phyloP scores from a whole-genome alignment of 2,797 vertebrate species.

The Zalophus californianus region DNA sequence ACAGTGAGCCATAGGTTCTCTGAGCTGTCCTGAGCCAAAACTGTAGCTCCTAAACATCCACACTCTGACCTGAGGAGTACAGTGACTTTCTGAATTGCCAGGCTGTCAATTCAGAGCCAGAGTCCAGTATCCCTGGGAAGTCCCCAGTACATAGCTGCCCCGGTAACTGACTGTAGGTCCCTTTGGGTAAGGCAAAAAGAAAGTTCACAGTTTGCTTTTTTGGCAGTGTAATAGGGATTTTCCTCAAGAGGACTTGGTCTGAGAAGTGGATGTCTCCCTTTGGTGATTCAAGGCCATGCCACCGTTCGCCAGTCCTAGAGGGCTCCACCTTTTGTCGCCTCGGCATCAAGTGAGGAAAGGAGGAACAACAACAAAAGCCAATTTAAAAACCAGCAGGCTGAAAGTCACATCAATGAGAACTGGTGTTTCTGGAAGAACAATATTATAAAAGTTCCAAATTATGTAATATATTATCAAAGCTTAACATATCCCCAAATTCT shows the following conservation, averaged over 20 bases:
- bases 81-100: background rate
- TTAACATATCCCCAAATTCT: background rate
- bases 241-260: background rate
- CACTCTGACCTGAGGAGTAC: background rate
- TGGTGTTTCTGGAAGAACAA: background rate
- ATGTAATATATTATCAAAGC: background rate
- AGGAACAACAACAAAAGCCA: background rate
- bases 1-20: background rate
- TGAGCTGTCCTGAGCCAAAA: background rate
- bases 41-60: no score
- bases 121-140: background rate
- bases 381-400: conserved; percentile 15
- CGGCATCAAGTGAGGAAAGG: background rate
- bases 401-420: background rate
- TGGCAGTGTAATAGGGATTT: background rate
- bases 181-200: background rate
- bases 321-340: background rate
- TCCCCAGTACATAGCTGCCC: background rate
- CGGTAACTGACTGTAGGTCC: background rate
- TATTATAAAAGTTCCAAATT: background rate
- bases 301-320: background rate
- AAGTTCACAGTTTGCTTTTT: background rate
- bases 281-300: background rate
- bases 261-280: background rate
- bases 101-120: background rate